Percentiles rank a stretch among this genome's conserved stretches.
Conservation (phyloP, 2,113 vertebrate species). For the Accipiter virgatus region DNA sequence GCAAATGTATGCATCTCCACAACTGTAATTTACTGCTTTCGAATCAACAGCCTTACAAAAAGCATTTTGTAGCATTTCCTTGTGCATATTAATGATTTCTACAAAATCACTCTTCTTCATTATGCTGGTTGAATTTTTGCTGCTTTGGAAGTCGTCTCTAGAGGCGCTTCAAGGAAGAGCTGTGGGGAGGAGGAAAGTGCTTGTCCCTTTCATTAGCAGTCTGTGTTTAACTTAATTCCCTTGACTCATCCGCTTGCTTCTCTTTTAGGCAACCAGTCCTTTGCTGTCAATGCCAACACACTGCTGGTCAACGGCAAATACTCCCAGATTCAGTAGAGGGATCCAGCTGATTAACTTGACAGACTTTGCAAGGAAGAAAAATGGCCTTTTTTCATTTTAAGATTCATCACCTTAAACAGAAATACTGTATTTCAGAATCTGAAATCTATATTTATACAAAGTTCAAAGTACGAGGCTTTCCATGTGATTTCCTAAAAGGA, state of each 20-base stretch:
- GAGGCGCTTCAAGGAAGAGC: not conserved
- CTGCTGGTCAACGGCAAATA: not conserved
- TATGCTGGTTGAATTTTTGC: not conserved
- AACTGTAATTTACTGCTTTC: not conserved
- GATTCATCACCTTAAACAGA: not conserved
- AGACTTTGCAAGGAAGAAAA: not conserved
- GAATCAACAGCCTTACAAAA: not conserved
- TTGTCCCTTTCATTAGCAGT: not conserved
- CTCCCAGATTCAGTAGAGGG: not conserved
- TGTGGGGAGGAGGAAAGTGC: not conserved
- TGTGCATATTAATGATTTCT: not conserved
- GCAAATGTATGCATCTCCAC: not conserved
- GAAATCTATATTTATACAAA: not conserved
- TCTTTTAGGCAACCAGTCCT: not conserved
- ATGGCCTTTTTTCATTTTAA: not conserved
- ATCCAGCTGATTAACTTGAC: not conserved
- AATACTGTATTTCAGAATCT: not conserved
- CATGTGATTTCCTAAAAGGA: not conserved
- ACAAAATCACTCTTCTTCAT: not conserved
- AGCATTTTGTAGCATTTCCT: not conserved
- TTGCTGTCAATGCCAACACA: not conserved
- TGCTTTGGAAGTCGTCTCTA: not conserved
- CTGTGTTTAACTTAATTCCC: not conserved
- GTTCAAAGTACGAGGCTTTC: not conserved
- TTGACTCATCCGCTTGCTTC: not conserved